Percentiles rank a stretch among this genome's conserved stretches.
phyloP scores from a whole-genome alignment of 2,113 vertebrate species.

The Periophthalmodon schlosseri region DNA sequence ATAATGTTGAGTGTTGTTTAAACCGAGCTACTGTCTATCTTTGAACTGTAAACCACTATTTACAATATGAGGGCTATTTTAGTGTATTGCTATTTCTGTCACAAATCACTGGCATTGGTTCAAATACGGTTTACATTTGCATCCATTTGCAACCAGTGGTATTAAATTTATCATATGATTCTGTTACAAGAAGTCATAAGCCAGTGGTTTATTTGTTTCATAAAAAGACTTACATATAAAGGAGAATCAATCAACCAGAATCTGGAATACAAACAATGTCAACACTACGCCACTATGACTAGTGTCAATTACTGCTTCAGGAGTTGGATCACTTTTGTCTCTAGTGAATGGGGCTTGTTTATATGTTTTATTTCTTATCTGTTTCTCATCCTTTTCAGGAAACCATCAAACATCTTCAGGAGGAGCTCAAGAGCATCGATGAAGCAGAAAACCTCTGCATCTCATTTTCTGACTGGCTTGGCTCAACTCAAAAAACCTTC shows the following conservation, averaged over 20 bases:
- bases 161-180: not conserved
- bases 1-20: not conserved
- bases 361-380: not conserved
- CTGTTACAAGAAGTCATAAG: not conserved
- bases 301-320: too few relatives aligned
- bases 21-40: not conserved
- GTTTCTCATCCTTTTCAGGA: slow-evolving; percentile 76
- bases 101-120: too few relatives aligned
- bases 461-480: slow-evolving; percentile 87
- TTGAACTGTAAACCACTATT: not conserved
- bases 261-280: not conserved
- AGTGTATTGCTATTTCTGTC: not conserved
- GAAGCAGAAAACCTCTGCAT: slow-evolving; percentile 85
- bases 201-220: not conserved
- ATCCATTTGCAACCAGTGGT: not conserved
- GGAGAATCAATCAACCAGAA: not conserved
- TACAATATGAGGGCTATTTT: not conserved
- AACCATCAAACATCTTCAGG: slow-evolving; percentile 88
- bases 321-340: not conserved
- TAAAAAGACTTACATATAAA: too few relatives aligned
- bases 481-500: slow-evolving; percentile 83
- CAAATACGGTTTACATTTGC: not conserved
- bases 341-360: not conserved
- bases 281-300: too few relatives aligned
- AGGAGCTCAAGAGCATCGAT: slow-evolving; percentile 87